Conservation (phyloP, 2,888 invertebrate species). For the Peribatodes rhomboidaria region DNA sequence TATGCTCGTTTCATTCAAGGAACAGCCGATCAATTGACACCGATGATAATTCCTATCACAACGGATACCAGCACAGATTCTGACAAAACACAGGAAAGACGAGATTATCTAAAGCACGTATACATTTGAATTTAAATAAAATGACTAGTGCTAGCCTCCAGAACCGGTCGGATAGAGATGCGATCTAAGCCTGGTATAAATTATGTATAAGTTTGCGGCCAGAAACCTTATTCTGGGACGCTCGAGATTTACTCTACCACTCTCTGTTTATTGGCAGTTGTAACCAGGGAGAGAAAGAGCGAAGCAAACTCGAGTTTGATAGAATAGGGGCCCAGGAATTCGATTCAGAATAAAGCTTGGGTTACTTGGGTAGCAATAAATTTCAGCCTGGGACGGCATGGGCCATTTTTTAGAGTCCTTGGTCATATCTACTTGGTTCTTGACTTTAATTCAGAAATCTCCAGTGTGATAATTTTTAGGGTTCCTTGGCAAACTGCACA, state of each 20-base stretch:
- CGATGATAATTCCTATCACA: background rate
- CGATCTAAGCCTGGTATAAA: slow-evolving; percentile 37
- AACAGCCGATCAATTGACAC: background rate
- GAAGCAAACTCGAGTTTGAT: background rate
- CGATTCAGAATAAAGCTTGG: slow-evolving; percentile 36
- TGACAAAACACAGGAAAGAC: slow-evolving; percentile 33
- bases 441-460: background rate
- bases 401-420: slow-evolving; percentile 14
- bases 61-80: background rate
- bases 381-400: slow-evolving; percentile 11
- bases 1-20: no score
- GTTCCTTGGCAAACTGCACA: no score
- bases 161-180: slow-evolving; percentile 39
- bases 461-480: no score
- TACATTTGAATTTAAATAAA: slow-evolving; percentile 42
- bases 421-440: background rate
- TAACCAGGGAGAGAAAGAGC: background rate
- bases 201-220: slow-evolving; percentile 39
- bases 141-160: slow-evolving; percentile 28
- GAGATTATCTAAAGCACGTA: slow-evolving; percentile 35
- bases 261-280: background rate
- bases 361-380: slow-evolving; percentile 32
- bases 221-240: slow-evolving; percentile 27
- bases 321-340: slow-evolving; percentile 24
- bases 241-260: background rate